These are phyloP conservation scores for Ophion obscuratus DNA, from an alignment of 2,888 invertebrate genomes.

Conservation along the genomic window DNA sequence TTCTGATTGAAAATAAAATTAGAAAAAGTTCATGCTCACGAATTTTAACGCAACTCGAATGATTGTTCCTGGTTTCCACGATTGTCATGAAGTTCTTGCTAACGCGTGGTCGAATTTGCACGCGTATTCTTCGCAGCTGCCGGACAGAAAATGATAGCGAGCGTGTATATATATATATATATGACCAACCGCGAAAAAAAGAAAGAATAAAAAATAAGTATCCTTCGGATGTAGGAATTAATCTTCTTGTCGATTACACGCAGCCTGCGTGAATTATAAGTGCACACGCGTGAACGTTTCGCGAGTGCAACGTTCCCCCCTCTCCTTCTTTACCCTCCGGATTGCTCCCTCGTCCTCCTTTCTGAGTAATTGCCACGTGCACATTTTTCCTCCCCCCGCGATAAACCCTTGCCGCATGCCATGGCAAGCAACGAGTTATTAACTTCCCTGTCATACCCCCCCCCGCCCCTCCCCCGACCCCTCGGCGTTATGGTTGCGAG, in stretches of 20 bases:
- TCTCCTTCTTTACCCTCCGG: neutral
- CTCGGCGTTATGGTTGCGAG: constrained; percentile 12
- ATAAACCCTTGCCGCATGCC: constrained; percentile 9
- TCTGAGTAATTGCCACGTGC: constrained; percentile 38
- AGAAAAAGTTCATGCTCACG: too few relatives aligned
- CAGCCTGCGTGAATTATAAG: neutral
- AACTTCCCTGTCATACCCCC: constrained; percentile 9
- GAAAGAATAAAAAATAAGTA: neutral
- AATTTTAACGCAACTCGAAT: too few relatives aligned
- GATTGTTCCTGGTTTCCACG: too few relatives aligned
- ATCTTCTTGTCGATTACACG: constrained; percentile 6
- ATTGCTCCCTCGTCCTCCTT: neutral
- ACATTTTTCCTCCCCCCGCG: constrained; percentile 17
- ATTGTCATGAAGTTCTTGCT: too few relatives aligned
- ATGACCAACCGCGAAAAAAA: neutral
- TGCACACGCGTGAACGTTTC: constrained; percentile 28
- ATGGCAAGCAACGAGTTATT: constrained; percentile 42
- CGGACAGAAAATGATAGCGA: constrained; percentile 24
- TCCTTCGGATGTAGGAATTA: constrained; percentile 14
- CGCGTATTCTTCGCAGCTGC: constrained; percentile 62
- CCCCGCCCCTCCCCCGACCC: neutral
- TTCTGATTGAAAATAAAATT: too few relatives aligned
- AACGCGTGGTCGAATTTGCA: neutral
- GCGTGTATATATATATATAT: too few relatives aligned
- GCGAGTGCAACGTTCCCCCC: constrained; percentile 5